A percentile compares a stretch with the other conserved stretches of the same genome.
Evolutionary conservation across 2,797 vertebrate genomes (phyloP).

Genomic region (Typhlichthys subterraneus): DNA sequence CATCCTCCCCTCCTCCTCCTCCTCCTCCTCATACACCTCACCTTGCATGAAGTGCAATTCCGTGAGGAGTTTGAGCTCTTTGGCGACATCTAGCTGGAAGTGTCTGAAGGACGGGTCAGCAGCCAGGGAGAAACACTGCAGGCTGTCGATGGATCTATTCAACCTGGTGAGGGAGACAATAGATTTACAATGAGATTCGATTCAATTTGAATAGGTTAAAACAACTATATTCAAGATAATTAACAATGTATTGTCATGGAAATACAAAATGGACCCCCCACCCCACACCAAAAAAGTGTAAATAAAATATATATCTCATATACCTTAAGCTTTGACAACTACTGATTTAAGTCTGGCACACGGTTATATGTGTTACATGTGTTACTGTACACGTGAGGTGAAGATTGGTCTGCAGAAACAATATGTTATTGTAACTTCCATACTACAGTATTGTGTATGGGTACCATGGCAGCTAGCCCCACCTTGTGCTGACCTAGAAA

Average conservation of each 20-base stretch:
- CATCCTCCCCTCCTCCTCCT: constrained; percentile 10
- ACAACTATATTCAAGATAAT: too few species aligned
- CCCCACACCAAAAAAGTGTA: too few species aligned
- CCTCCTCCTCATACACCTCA: constrained; percentile 50
- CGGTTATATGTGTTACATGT: not conserved
- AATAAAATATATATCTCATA: too few species aligned
- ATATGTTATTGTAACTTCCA: too few species aligned
- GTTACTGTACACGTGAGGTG: too few species aligned
- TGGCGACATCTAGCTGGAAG: constrained; percentile 91
- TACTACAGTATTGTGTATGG: too few species aligned
- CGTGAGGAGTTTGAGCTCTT: constrained; percentile 90
- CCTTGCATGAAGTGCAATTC: constrained; percentile 91
- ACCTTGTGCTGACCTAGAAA: constrained; percentile 3
- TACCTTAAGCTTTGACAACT: too few species aligned
- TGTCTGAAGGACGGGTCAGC: constrained; percentile 90
- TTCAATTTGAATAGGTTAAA: too few species aligned
- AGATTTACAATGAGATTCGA: not conserved
- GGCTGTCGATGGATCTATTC: constrained; percentile 85
- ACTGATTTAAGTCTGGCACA: too few species aligned
- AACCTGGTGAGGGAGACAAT: constrained; percentile 73
- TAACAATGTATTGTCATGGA: too few species aligned
- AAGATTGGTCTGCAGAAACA: too few species aligned
- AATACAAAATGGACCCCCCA: too few species aligned
- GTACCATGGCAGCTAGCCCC: not conserved
- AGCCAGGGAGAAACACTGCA: constrained; percentile 88